Percentiles rank a stretch among this genome's conserved stretches.
Conservation (phyloP, 2,888 invertebrate genomes). For the Rhaphigaster nebulosa region DNA sequence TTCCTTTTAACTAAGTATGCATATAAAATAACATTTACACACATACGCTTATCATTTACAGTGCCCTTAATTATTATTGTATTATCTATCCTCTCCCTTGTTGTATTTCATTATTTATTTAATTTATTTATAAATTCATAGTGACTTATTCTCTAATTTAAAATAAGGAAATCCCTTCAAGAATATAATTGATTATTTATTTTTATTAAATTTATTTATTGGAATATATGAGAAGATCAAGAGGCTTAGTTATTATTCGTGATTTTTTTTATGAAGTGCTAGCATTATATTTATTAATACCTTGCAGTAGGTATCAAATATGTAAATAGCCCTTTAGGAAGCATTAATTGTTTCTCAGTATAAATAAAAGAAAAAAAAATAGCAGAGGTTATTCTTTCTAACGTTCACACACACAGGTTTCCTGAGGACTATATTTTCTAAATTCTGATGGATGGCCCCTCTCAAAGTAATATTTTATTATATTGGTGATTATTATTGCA, state of each 20-base stretch:
- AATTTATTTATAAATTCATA: not conserved
- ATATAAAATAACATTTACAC: conserved; percentile 22
- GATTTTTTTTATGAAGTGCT: not conserved
- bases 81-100: conserved; percentile 5
- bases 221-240: not conserved
- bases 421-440: conserved; percentile 20
- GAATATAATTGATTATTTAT: not conserved
- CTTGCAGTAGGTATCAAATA: not conserved
- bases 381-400: conserved; percentile 42
- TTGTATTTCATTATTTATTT: not conserved
- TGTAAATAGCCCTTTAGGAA: conserved; percentile 53
- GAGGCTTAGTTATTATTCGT: not conserved
- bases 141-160: not conserved
- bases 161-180: conserved; percentile 48
- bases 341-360: not conserved
- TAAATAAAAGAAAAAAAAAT: not conserved
- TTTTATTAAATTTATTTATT: conserved; percentile 3
- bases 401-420: conserved; percentile 59
- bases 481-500: conserved; percentile 55
- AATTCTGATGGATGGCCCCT: conserved; percentile 56
- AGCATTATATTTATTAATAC: conserved; percentile 26
- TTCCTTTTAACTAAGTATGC: not conserved
- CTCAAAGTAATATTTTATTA: conserved; percentile 42
- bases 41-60: not conserved
- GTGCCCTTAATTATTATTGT: conserved; percentile 18